These are phyloP conservation scores for Azorinus chamasolen DNA, from an alignment of 2,888 invertebrate species.

Conservation along the genomic window DNA sequence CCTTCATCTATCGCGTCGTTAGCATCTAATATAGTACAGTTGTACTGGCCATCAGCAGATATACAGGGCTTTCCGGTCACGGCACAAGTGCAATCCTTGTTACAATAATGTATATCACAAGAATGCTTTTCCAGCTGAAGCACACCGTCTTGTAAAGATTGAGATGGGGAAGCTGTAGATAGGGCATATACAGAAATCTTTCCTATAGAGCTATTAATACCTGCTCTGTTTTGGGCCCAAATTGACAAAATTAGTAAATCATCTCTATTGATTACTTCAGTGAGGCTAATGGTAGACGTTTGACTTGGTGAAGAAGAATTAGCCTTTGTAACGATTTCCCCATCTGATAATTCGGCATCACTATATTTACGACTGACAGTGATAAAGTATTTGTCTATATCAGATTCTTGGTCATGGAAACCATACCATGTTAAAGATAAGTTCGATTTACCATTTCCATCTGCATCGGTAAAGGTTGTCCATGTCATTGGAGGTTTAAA, in stretches of 20 bases:
- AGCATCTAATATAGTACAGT: neutral
- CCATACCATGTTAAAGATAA: constrained; percentile 67
- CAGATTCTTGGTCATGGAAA: constrained; percentile 65
- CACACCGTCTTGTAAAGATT: neutral
- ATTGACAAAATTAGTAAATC: constrained; percentile 56
- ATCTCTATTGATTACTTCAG: constrained; percentile 15
- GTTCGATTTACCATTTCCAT: constrained; percentile 1
- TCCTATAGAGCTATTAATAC: constrained; percentile 42
- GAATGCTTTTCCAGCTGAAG: constrained; percentile 52
- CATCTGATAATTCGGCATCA: constrained; percentile 53
- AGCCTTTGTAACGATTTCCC: constrained; percentile 4
- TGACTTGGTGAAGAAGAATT: constrained; percentile 4
- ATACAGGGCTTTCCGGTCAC: constrained; percentile 62
- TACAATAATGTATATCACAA: constrained; percentile 59
- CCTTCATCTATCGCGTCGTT: neutral
- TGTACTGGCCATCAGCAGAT: neutral
- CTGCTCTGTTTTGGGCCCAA: constrained; percentile 62
- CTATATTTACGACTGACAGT: constrained; percentile 48
- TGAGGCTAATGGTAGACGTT: constrained; percentile 6
- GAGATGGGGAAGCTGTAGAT: neutral
- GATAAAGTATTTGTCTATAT: constrained; percentile 51
- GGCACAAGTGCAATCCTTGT: constrained; percentile 58
- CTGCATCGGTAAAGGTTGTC: constrained; percentile 10
- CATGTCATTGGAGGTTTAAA: constrained; percentile 58
- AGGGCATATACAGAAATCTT: constrained; percentile 19